Evolutionary conservation across 2,113 vertebrate species (phyloP), one percentile per base, ranked within the genome.

Genomic region (Leptodactylus fuscus): DNA sequence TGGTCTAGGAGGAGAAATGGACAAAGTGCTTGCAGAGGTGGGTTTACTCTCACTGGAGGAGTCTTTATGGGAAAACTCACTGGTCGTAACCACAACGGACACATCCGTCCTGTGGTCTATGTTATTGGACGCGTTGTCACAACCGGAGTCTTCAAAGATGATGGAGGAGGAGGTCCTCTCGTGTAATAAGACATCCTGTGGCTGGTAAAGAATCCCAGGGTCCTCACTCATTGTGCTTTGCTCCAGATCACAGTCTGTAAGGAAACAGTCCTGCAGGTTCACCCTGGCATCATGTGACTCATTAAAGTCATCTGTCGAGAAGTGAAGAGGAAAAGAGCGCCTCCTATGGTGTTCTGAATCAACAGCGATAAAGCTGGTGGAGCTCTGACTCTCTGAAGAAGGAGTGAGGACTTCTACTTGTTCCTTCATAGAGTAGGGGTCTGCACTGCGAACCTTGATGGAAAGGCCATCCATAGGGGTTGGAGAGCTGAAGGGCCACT

Each of bases 141-240:
- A 98, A 79, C 96, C 97, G 32, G 98, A 99, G 91, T 99, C 98
- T 90, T 99, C 97, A 69, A 99, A 99, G 36, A 99, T 95, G 18
- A 99, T 98, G 46, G 97, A 99, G 20, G 97, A 99, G 15, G 97
- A 97, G 6, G 97, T 99, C 88, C 96, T 94, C 90, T 99, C 97
- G 81, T 91, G 90, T 16, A 92, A 87, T 13, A 88, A 88, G 0
- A 89, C 44, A 20, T 90, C 87, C 53, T 93, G 94, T 0, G 95
- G 89, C 91, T 97, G 95, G 74, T 95, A 94, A 82, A 95, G 94
- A 87, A 92, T 89, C 0, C 90, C 93, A 10, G 93, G 91, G 24
- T 95, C 91, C 0, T 93, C 92, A n/a, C 96, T 95, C 27, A 93
- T 10, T 0, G 89, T 89, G 67, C 90, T 94, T 88, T 81, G 93